phyloP scores from a whole-genome alignment of 37 sponge, comb jelly and placozoan genomes.

The Axinella damicornis region DNA sequence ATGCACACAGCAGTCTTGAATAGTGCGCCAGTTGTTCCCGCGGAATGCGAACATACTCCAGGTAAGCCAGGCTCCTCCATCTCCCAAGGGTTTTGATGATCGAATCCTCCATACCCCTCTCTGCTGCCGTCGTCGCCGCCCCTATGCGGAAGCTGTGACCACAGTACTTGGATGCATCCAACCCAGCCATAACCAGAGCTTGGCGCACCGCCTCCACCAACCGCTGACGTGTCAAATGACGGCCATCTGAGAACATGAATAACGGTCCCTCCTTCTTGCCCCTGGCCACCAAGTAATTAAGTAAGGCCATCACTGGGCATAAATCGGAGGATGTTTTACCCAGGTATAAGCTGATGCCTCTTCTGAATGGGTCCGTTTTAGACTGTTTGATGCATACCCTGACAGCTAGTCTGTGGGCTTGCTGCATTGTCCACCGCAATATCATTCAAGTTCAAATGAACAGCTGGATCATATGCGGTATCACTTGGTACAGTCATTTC shows the following conservation, averaged over 20 bases:
- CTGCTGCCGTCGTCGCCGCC: conserved; percentile 36
- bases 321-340: conserved; percentile 10
- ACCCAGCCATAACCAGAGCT: conserved; percentile 18
- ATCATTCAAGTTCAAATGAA: conserved; percentile 1
- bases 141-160: conserved; percentile 44
- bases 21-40: conserved; percentile 7
- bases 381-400: conserved; percentile 22
- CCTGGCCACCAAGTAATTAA: conserved; percentile 14
- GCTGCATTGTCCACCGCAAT: conserved; percentile 13
- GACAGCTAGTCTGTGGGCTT: conserved; percentile 1
- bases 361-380: conserved; percentile 48
- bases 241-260: conserved; percentile 35
- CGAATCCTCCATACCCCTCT: conserved; percentile 22
- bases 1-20: conserved; percentile 19
- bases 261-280: conserved; percentile 7
- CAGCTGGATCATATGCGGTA: conserved; percentile 3
- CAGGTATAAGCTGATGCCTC: conserved; percentile 7
- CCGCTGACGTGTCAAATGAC: conserved; percentile 15
- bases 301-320: conserved; percentile 24
- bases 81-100: conserved; percentile 45
- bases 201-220: conserved; percentile 23
- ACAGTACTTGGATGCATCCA: conserved; percentile 22
- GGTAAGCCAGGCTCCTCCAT: conserved; percentile 28
- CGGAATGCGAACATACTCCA: conserved; percentile 23
- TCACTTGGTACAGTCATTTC: conserved; percentile 25